Conservation (phyloP, 2,113 vertebrate genomes). For the Irena cyanogastra region DNA sequence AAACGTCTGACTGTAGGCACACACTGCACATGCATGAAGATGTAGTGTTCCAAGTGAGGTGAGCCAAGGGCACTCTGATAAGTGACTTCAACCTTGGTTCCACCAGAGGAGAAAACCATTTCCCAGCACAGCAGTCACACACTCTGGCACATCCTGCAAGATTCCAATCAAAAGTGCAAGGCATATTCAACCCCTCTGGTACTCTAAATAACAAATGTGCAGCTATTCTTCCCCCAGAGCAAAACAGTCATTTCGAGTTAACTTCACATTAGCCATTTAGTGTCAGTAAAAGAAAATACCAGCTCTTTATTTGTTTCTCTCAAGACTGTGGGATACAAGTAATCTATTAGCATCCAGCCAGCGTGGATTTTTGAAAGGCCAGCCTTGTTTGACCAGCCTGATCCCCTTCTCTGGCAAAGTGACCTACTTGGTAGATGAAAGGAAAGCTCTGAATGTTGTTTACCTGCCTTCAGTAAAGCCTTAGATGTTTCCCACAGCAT, state of each 20-base stretch:
- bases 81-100: background rate
- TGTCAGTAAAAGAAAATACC: background rate
- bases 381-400: background rate
- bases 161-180: background rate
- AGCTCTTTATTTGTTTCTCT: background rate
- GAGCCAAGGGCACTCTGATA: background rate
- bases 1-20: background rate
- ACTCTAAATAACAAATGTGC: background rate
- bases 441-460: background rate
- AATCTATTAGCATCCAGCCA: background rate
- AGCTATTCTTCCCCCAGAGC: background rate
- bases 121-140: background rate
- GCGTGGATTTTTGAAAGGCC: background rate
- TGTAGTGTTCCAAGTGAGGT: background rate
- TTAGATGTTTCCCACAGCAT: background rate
- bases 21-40: background rate
- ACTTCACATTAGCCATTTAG: slow-evolving; percentile 32
- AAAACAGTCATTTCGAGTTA: slow-evolving; percentile 22
- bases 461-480: background rate
- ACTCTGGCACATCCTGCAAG: background rate
- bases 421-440: background rate
- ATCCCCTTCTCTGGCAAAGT: background rate
- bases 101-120: background rate
- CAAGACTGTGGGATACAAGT: background rate
- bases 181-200: background rate